These are phyloP conservation scores for Hypotaenidia okinawae DNA, from an alignment of 2,797 vertebrate species.

Conservation along the genomic window DNA sequence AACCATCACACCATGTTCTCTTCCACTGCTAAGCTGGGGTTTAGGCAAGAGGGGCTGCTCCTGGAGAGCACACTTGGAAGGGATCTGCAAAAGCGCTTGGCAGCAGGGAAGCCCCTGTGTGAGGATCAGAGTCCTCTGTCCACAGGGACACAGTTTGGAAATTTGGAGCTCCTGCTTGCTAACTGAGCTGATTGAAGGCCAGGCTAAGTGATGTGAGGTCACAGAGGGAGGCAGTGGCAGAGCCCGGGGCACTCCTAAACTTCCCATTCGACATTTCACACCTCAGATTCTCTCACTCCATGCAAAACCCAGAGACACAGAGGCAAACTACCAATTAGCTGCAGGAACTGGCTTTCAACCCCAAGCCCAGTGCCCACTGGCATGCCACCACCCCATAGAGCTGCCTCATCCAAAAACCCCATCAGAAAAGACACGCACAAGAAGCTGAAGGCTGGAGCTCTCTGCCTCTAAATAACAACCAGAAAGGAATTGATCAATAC, in stretches of 20 bases:
- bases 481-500: not conserved
- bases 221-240: not conserved
- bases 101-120: not conserved
- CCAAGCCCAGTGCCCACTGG: not conserved
- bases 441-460: not conserved
- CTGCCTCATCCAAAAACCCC: not conserved
- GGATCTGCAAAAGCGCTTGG: not conserved
- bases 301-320: fast-evolving
- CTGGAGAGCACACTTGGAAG: not conserved
- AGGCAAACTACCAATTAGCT: not conserved
- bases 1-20: constrained; percentile 17
- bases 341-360: not conserved
- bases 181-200: not conserved
- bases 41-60: not conserved
- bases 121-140: not conserved
- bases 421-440: fast-evolving
- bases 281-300: not conserved
- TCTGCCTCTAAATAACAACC: not conserved
- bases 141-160: fast-evolving
- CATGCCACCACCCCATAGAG: not conserved
- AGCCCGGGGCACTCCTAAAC: not conserved
- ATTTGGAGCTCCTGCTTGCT: not conserved
- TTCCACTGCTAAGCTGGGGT: not conserved
- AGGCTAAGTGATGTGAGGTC: not conserved
- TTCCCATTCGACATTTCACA: not conserved